These are phyloP conservation scores for Hapalemur alaotrensis DNA, from an alignment of 2,797 vertebrate species.

Conservation along the genomic window DNA sequence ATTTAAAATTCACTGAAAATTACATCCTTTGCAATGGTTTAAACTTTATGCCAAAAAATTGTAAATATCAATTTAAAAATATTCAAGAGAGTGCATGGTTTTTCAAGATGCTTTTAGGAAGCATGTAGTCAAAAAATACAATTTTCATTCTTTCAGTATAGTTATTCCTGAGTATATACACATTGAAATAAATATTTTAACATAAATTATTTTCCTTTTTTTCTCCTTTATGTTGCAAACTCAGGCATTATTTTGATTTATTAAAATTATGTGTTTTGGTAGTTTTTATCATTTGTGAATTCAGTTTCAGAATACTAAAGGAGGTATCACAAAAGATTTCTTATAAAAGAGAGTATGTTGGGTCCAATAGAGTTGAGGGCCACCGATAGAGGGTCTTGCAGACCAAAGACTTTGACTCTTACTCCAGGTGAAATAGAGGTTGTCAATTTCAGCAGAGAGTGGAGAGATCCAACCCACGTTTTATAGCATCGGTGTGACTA, in stretches of 20 bases:
- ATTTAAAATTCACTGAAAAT: background rate
- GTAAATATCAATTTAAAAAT: background rate
- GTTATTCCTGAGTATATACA: background rate
- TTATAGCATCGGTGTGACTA: background rate
- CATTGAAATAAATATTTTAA: background rate
- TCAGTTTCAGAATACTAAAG: background rate
- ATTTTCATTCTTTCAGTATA: background rate
- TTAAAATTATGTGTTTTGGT: background rate
- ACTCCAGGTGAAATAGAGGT: background rate
- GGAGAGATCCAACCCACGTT: background rate
- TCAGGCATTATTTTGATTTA: background rate
- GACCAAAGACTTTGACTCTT: background rate
- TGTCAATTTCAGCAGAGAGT: background rate
- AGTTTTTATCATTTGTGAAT: background rate
- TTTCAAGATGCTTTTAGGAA: conserved; percentile 6
- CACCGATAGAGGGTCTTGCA: background rate
- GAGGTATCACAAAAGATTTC: background rate
- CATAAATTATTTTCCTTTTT: background rate
- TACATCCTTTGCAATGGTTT: background rate
- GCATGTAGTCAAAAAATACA: background rate
- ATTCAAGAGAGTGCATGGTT: background rate
- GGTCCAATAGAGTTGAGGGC: background rate
- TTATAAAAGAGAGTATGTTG: background rate
- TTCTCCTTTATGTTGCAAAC: background rate
- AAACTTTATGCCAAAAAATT: background rate